Percentiles rank a stretch among this genome's conserved stretches.
phyloP scores from a whole-genome alignment of 1,140 invertebrate genomes.

The Lasioglossum albipes region DNA sequence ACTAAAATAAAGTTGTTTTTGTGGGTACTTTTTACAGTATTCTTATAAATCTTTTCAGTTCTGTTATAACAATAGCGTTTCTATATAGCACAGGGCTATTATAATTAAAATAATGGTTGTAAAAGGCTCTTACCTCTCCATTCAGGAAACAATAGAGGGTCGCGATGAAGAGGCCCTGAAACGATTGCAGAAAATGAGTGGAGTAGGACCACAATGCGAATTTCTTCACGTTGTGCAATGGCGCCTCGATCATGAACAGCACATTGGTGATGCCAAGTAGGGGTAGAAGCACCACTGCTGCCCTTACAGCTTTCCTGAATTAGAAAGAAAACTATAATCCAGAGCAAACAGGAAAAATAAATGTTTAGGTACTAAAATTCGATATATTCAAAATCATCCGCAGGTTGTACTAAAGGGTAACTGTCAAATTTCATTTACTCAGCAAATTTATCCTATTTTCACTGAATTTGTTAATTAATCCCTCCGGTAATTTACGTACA shows the following conservation, averaged over 20 bases:
- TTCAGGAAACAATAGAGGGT: constrained; percentile 94
- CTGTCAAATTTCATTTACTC: no score
- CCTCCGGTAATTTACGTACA: constrained; percentile 80
- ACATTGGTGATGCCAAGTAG: constrained; percentile 91
- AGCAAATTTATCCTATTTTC: no score
- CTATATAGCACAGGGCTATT: no score
- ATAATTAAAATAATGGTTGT: not conserved
- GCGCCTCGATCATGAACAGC: constrained; percentile 86
- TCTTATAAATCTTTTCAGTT: no score
- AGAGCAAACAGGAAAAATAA: no score
- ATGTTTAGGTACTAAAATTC: no score
- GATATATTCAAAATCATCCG: no score
- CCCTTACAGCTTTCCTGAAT: constrained; percentile 88
- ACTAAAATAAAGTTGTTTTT: no score
- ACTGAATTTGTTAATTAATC: no score
- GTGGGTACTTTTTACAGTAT: no score
- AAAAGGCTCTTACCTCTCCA: constrained; percentile 85
- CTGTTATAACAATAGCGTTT: no score
- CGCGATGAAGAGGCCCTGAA: constrained; percentile 93
- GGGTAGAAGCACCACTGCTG: constrained; percentile 89
- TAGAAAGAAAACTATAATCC: not conserved
- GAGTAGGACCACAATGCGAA: constrained; percentile 91
- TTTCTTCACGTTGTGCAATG: constrained; percentile 83
- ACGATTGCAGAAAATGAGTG: constrained; percentile 90
- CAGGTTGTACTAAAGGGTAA: no score